A percentile compares a stretch with the other conserved stretches of the same genome.
Evolutionary conservation across 2,113 vertebrate species (phyloP).

Genomic region (Miniopterus natalensis): DNA sequence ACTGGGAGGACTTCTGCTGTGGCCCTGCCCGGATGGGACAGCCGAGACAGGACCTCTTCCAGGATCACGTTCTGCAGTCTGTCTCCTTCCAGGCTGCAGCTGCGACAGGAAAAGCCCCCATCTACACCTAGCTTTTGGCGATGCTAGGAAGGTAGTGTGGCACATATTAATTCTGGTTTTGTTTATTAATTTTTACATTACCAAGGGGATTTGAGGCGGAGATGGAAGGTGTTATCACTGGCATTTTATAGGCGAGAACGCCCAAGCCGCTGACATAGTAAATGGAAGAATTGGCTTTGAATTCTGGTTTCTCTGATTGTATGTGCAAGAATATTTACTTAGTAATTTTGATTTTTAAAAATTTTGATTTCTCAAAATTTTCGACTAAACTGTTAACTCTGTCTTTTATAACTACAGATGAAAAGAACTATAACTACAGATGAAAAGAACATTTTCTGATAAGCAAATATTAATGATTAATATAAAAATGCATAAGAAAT

Average conservation of each 20-base stretch:
- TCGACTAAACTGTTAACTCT: background rate
- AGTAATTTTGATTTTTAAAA: slow-evolving; percentile 46
- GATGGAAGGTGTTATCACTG: background rate
- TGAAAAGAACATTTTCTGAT: background rate
- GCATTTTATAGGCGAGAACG: background rate
- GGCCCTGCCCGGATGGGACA: background rate
- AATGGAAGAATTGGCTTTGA: background rate
- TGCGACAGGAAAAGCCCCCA: background rate
- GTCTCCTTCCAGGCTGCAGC: background rate
- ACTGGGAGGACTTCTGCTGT: too few species aligned
- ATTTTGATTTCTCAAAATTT: slow-evolving; percentile 23
- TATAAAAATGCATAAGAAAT: slow-evolving; percentile 41
- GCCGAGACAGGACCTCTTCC: background rate
- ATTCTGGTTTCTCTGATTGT: background rate
- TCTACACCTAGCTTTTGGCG: background rate
- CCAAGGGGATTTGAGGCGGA: background rate
- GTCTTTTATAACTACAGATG: background rate
- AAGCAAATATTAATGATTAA: background rate
- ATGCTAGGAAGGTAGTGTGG: background rate
- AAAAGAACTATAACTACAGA: background rate
- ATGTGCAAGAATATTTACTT: slow-evolving; percentile 3
- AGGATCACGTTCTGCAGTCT: background rate
- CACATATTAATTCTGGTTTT: background rate
- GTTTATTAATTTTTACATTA: slow-evolving; percentile 6
- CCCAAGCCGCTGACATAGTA: background rate